Evolutionary conservation across 1,140 invertebrate species (phyloP).

Genomic region (Cotesia typhae): DNA sequence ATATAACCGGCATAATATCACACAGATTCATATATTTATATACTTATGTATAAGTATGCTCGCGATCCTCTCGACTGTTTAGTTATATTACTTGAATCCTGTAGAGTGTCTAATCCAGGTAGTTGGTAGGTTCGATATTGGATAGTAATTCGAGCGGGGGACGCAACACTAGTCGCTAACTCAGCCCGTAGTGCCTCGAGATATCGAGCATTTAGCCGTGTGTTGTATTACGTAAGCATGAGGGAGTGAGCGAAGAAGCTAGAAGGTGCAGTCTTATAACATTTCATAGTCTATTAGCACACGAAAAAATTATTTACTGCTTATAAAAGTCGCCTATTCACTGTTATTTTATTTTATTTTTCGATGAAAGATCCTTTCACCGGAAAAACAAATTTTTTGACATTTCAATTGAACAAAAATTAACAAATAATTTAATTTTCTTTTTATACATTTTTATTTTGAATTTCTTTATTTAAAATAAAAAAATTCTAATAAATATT

Average conservation of each 20-base stretch:
- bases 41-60: background rate
- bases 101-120: background rate
- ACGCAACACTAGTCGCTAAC: conserved; percentile 18
- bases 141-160: conserved; percentile 28
- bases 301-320: background rate
- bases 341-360: no score
- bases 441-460: no score
- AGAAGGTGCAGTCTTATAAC: conserved; percentile 15
- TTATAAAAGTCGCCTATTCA: background rate
- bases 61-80: no score
- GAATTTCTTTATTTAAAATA: no score
- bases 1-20: no score
- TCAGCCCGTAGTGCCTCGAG: background rate
- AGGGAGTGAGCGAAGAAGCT: conserved; percentile 32
- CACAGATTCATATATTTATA: conserved; percentile 20
- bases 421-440: no score
- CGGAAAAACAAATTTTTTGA: no score
- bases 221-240: conserved; percentile 32
- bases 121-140: background rate
- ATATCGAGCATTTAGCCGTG: conserved; percentile 37
- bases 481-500: no score
- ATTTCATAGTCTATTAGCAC: background rate
- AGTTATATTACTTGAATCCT: background rate
- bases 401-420: no score
- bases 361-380: no score